phyloP scores from a whole-genome alignment of 1,140 invertebrate genomes.

The Polypedilum vanderplanki region DNA sequence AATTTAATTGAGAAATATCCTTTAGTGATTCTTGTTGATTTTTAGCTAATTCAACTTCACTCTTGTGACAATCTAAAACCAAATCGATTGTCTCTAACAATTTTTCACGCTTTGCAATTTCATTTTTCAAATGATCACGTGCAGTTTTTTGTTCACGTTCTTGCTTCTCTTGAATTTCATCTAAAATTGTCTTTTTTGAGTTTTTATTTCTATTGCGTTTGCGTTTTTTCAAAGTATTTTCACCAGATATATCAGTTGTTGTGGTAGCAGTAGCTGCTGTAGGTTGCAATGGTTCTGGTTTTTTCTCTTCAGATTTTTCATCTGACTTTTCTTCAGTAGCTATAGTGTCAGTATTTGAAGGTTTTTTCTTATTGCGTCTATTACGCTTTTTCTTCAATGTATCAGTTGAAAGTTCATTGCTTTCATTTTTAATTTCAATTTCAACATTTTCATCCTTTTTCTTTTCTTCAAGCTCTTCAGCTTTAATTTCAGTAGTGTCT shows the following conservation, averaged over 20 bases:
- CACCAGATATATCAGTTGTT: neutral
- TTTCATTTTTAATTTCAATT: neutral
- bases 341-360: neutral
- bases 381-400: slow-evolving; percentile 12
- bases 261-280: neutral
- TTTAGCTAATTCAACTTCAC: neutral
- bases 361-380: neutral
- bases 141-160: slow-evolving; percentile 8
- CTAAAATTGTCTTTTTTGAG: neutral
- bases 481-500: neutral
- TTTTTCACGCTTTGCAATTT: slow-evolving; percentile 20
- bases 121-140: neutral
- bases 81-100: neutral
- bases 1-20: neutral
- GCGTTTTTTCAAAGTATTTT: neutral
- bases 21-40: neutral
- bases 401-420: neutral
- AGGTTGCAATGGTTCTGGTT: neutral
- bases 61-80: neutral
- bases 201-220: neutral
- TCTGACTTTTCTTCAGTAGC: neutral
- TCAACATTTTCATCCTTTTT: neutral
- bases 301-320: neutral
- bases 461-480: neutral
- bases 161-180: slow-evolving; percentile 12